Evolutionary conservation across 2,888 invertebrate genomes (phyloP).

Genomic region (Lottia scabra): DNA sequence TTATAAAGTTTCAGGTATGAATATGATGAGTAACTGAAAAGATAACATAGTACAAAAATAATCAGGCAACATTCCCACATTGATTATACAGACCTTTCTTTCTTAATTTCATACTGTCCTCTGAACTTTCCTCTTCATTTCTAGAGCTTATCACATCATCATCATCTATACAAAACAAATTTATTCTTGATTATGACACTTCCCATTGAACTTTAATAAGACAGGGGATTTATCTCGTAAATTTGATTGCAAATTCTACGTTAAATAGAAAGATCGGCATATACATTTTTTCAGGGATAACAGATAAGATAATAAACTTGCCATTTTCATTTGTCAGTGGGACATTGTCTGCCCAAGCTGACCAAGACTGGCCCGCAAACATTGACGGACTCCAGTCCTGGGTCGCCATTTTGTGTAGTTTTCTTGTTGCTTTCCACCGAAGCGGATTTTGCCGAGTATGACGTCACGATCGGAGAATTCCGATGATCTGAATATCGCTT

Average conservation of each 20-base stretch:
- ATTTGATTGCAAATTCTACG: too few species aligned
- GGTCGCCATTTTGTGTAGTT: constrained; percentile 68
- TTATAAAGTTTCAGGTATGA: too few species aligned
- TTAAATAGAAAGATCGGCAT: too few species aligned
- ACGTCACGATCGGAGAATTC: constrained; percentile 61
- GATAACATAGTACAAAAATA: too few species aligned
- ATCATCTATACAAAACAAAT: constrained; percentile 38
- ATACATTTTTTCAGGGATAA: neutral
- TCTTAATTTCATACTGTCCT: constrained; percentile 61
- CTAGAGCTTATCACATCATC: constrained; percentile 33
- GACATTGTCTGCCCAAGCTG: constrained; percentile 64
- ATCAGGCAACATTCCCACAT: too few species aligned
- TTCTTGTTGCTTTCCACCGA: constrained; percentile 66
- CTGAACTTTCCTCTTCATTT: constrained; percentile 25
- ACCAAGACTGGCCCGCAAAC: constrained; percentile 68
- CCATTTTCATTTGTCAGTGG: constrained; percentile 51
- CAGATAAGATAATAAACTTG: constrained; percentile 34
- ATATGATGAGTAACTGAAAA: too few species aligned
- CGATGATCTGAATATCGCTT: constrained; percentile 17
- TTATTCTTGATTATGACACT: constrained; percentile 4
- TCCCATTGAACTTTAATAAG: neutral
- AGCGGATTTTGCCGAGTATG: constrained; percentile 62
- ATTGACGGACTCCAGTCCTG: constrained; percentile 69
- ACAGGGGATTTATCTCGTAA: too few species aligned
- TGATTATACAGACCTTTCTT: constrained; percentile 48